Percentiles rank a stretch among this genome's conserved stretches.
These are phyloP conservation scores for Drosophila murphyi DNA, from an alignment of 1,140 invertebrate species.

Conservation along the genomic window DNA sequence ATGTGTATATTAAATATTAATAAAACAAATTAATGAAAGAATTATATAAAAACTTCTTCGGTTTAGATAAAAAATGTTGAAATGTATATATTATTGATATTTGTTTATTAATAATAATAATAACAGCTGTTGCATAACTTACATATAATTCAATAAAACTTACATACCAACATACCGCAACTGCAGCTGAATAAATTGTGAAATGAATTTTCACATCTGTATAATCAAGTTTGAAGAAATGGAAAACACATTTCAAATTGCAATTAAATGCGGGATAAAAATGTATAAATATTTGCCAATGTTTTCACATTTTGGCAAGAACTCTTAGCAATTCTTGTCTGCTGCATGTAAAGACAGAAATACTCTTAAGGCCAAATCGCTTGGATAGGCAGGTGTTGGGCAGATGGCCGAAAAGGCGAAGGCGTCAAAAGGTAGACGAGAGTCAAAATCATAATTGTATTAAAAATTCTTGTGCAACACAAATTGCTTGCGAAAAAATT, in stretches of 20 bases:
- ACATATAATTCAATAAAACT: too few species aligned
- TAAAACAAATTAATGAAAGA: too few species aligned
- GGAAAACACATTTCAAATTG: not conserved
- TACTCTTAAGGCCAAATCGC: not conserved
- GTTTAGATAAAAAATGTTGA: too few species aligned
- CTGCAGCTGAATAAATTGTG: too few species aligned
- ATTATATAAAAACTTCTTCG: too few species aligned
- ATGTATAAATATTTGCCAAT: not conserved
- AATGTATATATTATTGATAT: too few species aligned
- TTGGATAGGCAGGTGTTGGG: not conserved
- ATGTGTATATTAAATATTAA: too few species aligned
- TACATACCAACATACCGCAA: too few species aligned
- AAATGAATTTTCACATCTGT: too few species aligned
- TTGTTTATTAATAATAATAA: too few species aligned
- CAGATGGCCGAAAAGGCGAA: not conserved
- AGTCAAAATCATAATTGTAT: slow-evolving; percentile 54
- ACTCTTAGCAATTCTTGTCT: not conserved
- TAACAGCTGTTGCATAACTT: too few species aligned
- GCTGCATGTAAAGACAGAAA: not conserved
- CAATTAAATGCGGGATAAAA: not conserved
- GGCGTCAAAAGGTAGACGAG: not conserved
- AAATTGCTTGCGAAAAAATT: slow-evolving; percentile 44
- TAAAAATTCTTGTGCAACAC: slow-evolving; percentile 43
- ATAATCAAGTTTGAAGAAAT: not conserved
- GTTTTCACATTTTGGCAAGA: not conserved